A percentile compares a stretch with the other conserved stretches of the same genome.
Conservation (phyloP, 2,113 vertebrate species). For the Catharus fuscescens region DNA sequence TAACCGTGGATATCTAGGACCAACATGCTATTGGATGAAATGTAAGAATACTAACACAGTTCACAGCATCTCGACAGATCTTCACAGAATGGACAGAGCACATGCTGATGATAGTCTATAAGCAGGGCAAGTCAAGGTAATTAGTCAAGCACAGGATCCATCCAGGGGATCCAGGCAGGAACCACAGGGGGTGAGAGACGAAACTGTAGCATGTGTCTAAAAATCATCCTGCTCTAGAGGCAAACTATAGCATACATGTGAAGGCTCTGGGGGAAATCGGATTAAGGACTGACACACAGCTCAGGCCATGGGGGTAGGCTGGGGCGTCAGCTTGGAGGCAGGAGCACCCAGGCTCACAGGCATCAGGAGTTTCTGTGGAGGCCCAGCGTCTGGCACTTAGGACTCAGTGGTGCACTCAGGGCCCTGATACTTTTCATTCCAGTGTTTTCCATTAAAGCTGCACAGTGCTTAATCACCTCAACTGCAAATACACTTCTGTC, state of each 20-base stretch:
- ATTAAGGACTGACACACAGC: background rate
- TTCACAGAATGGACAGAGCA: background rate
- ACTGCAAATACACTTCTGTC: background rate
- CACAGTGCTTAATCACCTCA: background rate
- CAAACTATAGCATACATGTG: background rate
- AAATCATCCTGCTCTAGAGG: background rate
- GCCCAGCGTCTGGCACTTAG: background rate
- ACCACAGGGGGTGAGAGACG: background rate
- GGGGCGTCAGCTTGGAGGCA: background rate
- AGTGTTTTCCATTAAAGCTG: background rate
- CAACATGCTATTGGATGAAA: background rate
- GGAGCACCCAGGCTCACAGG: background rate
- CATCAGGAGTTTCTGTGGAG: background rate
- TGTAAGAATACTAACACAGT: background rate
- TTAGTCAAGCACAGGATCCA: background rate
- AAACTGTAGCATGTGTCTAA: fast-evolving
- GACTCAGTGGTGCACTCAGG: background rate
- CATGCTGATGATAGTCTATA: background rate
- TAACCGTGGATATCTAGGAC: background rate
- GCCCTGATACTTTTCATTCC: background rate
- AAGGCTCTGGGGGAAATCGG: background rate
- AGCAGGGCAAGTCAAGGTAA: background rate
- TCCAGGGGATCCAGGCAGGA: background rate
- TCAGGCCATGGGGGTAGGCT: background rate
- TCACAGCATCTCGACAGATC: background rate